Base-by-base conservation (phyloP, 2,888 invertebrate genomes). In the Drosophila cyrtoloma region DNA sequence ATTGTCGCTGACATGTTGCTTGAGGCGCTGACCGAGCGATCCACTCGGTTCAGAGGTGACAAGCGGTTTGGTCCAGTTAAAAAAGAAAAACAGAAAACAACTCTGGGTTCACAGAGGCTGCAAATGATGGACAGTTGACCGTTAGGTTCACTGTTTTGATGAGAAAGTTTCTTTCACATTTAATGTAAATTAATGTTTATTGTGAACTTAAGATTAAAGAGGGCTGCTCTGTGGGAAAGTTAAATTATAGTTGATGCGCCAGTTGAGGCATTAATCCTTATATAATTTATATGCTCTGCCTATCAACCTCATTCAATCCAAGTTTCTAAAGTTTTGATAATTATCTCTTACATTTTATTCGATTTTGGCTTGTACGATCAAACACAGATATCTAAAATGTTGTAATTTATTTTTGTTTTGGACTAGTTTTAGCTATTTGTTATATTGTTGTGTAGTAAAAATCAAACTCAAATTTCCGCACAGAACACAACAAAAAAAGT, bases 91-190 rank as follows among this genome's bases (percentile, higher is more conserved):
- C 26, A 9, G 16, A 16, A 37, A 44, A 14, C 63, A 52, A 22
- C 59, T 71, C 47, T 16, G n/a, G 10, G 39, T n/a, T 42, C 28
- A 19, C 22, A n/a, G n/a, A 33, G 6, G 28, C 76, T 66, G 10
- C 33, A 30, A 33, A 14, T 81, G 85, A 86, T 83, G 76, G 82
- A 86, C 90, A 83, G 74, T 81, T 91, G 91, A 88, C 91, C 88
- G 91, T 90, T 91, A 77, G 39, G 39, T 58, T 4, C 5, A 22
- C 6, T 47, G 4, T 37, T 56, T 42, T 39, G 6, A 16, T 63
- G 44, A 12, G 57, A 62, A 67, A 80, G 32, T 58, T 69, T 42
- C 16, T n/a, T 16, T n/a, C 9, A 12, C n/a, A 44, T 14, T 42
- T 33, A 33, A 16, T 26, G 9, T 26, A 37, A 37, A 26, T 3